Evolutionary conservation across 2,888 invertebrate genomes (phyloP), one percentile per base, ranked within the genome.

Genomic region (Apotomis betuletana): DNA sequence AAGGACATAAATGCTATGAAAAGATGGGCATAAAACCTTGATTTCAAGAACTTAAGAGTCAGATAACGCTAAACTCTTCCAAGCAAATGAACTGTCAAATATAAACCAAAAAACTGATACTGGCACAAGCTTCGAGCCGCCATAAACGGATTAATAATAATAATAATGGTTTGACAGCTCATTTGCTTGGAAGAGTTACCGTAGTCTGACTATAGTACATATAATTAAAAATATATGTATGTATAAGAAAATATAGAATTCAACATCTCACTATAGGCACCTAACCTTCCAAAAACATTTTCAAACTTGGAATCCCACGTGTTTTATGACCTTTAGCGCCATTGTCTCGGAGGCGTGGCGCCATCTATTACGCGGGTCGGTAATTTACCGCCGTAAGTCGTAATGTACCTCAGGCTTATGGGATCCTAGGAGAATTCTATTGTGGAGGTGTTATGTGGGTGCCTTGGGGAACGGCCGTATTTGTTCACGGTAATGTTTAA

Each of bases 321-420:
- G 67, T 67, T 71, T 71, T 71, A 71, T 62, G 71, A 67, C 61
- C 71, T 67, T 71, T 71, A 71, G 67, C 61, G 71, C 67, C 71
- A 71, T 71, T 71, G 71, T 67, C 71, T 71, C 44, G 46, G 63
- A 62, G 72, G 67, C 52, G 72, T 68, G 58, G 63, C 72, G 67
- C 72, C 72, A 72, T 72, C 72, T 72, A 72, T 72, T 72, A 72
- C 72, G 15, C 36, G 55, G 71, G 63, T 64, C 71, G 72, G 72
- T 72, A 72, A 72, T 68, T 72, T 72, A 72, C 72, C 51, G 68
- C 41, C 49, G 57, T 54, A 59, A 67, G 62, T 72, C 72, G 72
- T 72, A 68, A 68, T 72, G 68, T 67, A 71, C 67, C 65, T 65
- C 58, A 13, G 70, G 71, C 71, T 71, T 71, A 71, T 58, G 71